phyloP scores from a whole-genome alignment of 2,113 vertebrate genomes.

The Prunella fulvescens region DNA sequence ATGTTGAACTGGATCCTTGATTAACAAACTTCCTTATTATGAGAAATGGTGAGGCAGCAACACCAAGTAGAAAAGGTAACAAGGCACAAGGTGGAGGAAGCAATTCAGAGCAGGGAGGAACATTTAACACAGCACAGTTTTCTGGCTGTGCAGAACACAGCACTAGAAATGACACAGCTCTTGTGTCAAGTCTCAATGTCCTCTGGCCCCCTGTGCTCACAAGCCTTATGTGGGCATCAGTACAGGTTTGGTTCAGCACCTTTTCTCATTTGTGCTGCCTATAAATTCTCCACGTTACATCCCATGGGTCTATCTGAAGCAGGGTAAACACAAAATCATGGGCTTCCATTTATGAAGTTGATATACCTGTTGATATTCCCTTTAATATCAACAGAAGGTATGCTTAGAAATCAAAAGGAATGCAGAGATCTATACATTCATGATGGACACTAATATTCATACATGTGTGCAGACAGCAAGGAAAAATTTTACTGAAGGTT shows the following conservation, averaged over 20 bases:
- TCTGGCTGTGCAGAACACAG: background rate
- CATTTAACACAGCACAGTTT: background rate
- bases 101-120: background rate
- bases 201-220: background rate
- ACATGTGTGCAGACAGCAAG: background rate
- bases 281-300: background rate
- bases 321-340: background rate
- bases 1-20: slow-evolving; percentile 17
- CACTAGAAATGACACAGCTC: background rate
- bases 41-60: background rate
- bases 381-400: background rate
- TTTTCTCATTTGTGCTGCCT: background rate
- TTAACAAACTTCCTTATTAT: slow-evolving; percentile 36
- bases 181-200: background rate
- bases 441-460: background rate
- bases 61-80: background rate
- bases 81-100: background rate
- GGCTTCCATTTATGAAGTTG: background rate
- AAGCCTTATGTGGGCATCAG: background rate
- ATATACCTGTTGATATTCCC: background rate
- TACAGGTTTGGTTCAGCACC: background rate
- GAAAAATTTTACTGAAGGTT: background rate
- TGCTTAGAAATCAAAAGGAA: background rate
- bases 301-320: background rate
- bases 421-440: background rate